Evolutionary conservation across 2,888 invertebrate species (phyloP), one percentile per base, ranked within the genome.

Genomic region (Phortica magna): DNA sequence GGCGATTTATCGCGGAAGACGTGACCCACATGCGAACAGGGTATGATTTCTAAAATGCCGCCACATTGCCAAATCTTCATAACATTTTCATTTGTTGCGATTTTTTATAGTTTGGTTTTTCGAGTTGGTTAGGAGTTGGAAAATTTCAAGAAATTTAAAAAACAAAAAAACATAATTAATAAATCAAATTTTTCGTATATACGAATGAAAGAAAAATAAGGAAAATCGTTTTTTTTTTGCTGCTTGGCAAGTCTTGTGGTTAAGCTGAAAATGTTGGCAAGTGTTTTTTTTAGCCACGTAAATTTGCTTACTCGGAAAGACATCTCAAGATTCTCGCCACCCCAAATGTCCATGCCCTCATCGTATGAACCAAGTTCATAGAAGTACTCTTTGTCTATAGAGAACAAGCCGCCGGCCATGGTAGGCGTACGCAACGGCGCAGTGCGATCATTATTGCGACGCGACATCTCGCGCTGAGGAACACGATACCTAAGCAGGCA

Each of bases 261-360:
- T 71, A 71, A 71, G 70, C 55, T 71, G 70, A 55, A 71, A 71
- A 39, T 67, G 2, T n/a, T n/a, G 42, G 7, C 6, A 7, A n/a
- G 17, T 39, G 9, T 14, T n/a, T 67, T 67, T 17, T 31, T 59
- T 17, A 7, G 22, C 17, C 59, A n/a, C n/a, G n/a, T n/a, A 59
- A 19, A n/a, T 59, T 12, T 79, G 83, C 91, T 92, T 90, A 93
- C 93, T 90, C 93, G 88, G 82, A 93, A 93, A 73, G 92, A 92
- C 93, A 93, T 93, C 88, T 93, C 93, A 77, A 93, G 90, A 89
- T 93, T 93, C 87, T 93, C 93, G 78, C 93, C 92, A 73, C 99
- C 99, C 99, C 99, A 99, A 89, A 99, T 99, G 92, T 99, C 98
- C 99, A 99, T 99, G 85, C 99, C 99, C 92, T 98, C 96, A 92